A percentile compares a stretch with the other conserved stretches of the same genome.
Conservation (phyloP, 2,888 invertebrate species). For the Homarus gammarus region DNA sequence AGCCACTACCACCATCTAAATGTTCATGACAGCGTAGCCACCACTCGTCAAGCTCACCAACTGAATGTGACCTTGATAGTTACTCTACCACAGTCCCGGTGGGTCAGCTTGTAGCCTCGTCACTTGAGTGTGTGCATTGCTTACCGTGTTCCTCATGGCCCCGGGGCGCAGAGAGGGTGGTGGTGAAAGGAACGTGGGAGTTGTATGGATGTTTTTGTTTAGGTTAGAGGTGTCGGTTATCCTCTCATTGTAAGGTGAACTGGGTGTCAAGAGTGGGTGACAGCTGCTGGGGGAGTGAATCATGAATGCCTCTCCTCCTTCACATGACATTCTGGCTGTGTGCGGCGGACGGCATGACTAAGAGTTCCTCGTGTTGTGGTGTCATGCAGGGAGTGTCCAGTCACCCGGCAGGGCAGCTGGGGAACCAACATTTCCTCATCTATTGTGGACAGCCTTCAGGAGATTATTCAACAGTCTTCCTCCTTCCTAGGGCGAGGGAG, state of each 20-base stretch:
- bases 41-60: too few species aligned
- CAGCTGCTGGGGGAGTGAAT: neutral
- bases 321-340: neutral
- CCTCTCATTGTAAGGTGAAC: neutral
- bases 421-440: neutral
- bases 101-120: neutral
- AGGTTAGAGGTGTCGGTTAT: neutral
- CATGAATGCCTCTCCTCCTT: neutral
- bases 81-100: neutral
- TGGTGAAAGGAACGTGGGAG: neutral
- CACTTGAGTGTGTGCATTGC: neutral
- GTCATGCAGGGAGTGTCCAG: conserved; percentile 11
- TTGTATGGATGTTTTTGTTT: neutral
- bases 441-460: neutral
- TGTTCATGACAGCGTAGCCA: too few species aligned
- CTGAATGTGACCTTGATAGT: neutral
- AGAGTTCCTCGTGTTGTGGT: neutral
- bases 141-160: neutral
- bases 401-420: neutral
- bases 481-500: too few species aligned
- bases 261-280: neutral
- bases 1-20: too few species aligned
- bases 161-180: neutral
- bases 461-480: too few species aligned
- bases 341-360: neutral